These are phyloP conservation scores for Larimichthys crocea DNA, from an alignment of 2,113 vertebrate species.

Conservation along the genomic window DNA sequence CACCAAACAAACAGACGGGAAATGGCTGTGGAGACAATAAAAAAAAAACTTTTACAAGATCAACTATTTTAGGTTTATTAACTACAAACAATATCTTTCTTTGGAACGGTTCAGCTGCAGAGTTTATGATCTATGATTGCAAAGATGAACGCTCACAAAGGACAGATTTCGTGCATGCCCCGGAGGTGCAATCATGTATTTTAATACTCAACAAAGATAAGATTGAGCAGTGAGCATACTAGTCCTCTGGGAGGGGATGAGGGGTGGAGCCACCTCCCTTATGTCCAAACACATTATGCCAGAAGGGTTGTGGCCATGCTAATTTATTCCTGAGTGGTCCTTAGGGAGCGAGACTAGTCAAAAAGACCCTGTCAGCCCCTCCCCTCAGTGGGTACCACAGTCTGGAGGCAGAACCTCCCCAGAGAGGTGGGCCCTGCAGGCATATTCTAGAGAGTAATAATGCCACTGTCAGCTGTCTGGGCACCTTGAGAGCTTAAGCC, in stretches of 20 bases:
- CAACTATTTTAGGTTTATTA: conserved; percentile 57
- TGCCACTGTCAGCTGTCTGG: conserved; percentile 75
- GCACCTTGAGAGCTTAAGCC: conserved; percentile 61
- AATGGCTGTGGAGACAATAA: conserved; percentile 47
- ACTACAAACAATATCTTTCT: conserved; percentile 61
- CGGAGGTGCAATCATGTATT: conserved; percentile 78
- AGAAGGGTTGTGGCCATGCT: conserved; percentile 76
- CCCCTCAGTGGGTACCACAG: conserved; percentile 57
- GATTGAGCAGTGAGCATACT: conserved; percentile 64
- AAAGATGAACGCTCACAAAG: conserved; percentile 66
- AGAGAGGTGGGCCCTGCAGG: conserved; percentile 65
- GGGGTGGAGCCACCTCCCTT: conserved; percentile 70
- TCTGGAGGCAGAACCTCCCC: conserved; percentile 66
- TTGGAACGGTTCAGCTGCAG: conserved; percentile 41
- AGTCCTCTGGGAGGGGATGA: conserved; percentile 68
- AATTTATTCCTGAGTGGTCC: conserved; percentile 82
- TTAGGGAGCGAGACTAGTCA: conserved; percentile 76
- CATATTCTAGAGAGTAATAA: conserved; percentile 70
- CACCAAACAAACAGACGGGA: conserved; percentile 53
- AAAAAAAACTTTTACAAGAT: conserved; percentile 46
- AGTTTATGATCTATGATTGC: conserved; percentile 67
- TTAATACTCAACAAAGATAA: conserved; percentile 79
- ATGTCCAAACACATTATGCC: conserved; percentile 81
- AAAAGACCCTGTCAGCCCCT: conserved; percentile 80
- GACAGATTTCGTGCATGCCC: conserved; percentile 68